Base-by-base conservation (phyloP, 2,888 invertebrate genomes). In the Eutolmus rufibarbis region DNA sequence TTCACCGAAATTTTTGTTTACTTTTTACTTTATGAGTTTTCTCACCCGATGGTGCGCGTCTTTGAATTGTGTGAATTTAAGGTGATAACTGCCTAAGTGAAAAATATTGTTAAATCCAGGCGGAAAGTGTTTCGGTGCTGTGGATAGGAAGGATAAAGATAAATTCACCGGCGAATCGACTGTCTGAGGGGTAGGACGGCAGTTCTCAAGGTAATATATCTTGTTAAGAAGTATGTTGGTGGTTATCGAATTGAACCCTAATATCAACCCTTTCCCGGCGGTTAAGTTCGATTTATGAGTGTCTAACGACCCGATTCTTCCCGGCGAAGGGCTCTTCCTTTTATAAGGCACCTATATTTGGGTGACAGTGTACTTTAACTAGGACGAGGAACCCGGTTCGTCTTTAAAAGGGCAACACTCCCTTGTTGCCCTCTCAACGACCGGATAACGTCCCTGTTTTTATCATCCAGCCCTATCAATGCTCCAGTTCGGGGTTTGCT, bases 351-450 rank as follows among this genome's bases (percentile, higher is more conserved):
- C n/a, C 51, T 51, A 57, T 5, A 57, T 8, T 23, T 66, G 12
- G 19, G 8, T 28, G 28, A 23, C 12, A 23, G 9, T 23, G 28
- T 66, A 19, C 28, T 66, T 66, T 23, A 66, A 66, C 2, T 23
- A 8, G 19, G 19, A 2, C 28, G 8, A 12, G 14, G 7, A 66
- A 66, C 9, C 19, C 23, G 9, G 19, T 9, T 28, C 66, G 66
- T 12, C 19, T 84, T 66, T 66, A 84, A 84, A 12, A 66, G 82
- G 82, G 31, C 82, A 84, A 84, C 66, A 84, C 40, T 19, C 81
- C 31, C 12, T 81, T 56, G 51, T 34, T 81, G 31, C 34, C 82
- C 66, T 66, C 5, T 66, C 57, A 40, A 84, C 46, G 81, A 81
- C 81, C 81, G 81, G 16, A 56, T 81, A 56, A 81, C 34, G 81